Evolutionary conservation across 2,113 vertebrate species (phyloP).

Genomic region (Lagopus muta): DNA sequence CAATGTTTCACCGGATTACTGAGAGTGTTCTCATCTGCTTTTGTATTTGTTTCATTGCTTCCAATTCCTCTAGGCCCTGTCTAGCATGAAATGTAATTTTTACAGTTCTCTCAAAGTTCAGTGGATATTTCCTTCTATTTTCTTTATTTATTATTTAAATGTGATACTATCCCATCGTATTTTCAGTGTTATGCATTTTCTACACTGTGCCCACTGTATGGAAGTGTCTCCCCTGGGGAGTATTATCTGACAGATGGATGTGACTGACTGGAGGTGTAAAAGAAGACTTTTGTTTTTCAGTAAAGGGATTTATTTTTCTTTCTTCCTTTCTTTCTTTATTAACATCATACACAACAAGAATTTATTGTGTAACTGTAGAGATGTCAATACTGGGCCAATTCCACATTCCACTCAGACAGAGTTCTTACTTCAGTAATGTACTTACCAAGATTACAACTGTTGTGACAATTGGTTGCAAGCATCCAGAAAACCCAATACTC

Average conservation of each 20-base stretch:
- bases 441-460: not conserved
- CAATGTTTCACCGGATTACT: not conserved
- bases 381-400: not conserved
- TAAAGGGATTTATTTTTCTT: not conserved
- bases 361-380: constrained; percentile 13
- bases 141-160: constrained; percentile 16
- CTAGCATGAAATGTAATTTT: not conserved
- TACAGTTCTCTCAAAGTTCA: not conserved
- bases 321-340: not conserved
- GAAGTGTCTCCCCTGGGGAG: not conserved
- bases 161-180: not conserved
- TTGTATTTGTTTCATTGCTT: not conserved
- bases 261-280: not conserved
- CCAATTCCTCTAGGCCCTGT: not conserved
- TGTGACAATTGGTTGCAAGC: not conserved
- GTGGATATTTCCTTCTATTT: not conserved
- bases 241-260: not conserved
- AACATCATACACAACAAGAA: not conserved
- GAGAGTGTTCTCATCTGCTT: not conserved
- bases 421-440: not conserved
- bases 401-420: not conserved
- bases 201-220: not conserved
- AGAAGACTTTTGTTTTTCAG: not conserved
- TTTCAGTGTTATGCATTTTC: constrained; percentile 10
- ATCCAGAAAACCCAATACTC: not conserved